A percentile compares a stretch with the other conserved stretches of the same genome.
phyloP scores from a whole-genome alignment of 1,140 invertebrate genomes.

The Harpegnathos saltator region DNA sequence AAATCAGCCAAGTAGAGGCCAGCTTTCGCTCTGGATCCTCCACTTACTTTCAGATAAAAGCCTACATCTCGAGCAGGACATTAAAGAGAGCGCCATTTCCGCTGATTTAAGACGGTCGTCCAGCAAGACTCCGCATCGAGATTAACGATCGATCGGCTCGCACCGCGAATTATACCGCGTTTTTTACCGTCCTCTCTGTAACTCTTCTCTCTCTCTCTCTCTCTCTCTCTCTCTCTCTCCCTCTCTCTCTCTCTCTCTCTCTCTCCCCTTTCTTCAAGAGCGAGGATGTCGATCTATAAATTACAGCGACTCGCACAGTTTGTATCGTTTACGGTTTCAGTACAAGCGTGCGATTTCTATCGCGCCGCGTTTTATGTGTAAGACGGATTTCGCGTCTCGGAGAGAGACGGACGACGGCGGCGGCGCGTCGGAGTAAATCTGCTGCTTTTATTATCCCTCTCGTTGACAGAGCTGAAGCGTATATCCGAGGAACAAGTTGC shows the following conservation, averaged over 20 bases:
- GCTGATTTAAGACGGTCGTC: constrained; percentile 38
- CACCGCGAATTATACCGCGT: constrained; percentile 20
- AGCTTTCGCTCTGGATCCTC: constrained; percentile 37
- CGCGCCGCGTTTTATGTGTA: constrained; percentile 19
- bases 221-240: neutral
- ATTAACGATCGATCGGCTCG: constrained; percentile 38
- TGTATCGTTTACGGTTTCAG: constrained; percentile 40
- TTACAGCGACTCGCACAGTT: constrained; percentile 3
- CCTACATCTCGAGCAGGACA: neutral
- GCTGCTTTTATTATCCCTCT: constrained; percentile 31
- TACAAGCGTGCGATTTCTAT: constrained; percentile 32
- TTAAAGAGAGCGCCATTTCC: constrained; percentile 15
- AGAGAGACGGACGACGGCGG: neutral
- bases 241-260: neutral
- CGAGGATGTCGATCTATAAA: constrained; percentile 25
- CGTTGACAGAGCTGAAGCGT: neutral
- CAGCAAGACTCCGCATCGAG: constrained; percentile 25
- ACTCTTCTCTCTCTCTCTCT: neutral
- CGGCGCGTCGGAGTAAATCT: neutral
- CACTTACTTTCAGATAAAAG: constrained; percentile 44
- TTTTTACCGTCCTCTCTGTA: constrained; percentile 3
- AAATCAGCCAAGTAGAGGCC: constrained; percentile 16
- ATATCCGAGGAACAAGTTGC: neutral
- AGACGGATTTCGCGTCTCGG: constrained; percentile 15
- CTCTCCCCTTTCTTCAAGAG: neutral